Conservation (phyloP, 2,888 invertebrate species). For the Drosophila multiciliata region DNA sequence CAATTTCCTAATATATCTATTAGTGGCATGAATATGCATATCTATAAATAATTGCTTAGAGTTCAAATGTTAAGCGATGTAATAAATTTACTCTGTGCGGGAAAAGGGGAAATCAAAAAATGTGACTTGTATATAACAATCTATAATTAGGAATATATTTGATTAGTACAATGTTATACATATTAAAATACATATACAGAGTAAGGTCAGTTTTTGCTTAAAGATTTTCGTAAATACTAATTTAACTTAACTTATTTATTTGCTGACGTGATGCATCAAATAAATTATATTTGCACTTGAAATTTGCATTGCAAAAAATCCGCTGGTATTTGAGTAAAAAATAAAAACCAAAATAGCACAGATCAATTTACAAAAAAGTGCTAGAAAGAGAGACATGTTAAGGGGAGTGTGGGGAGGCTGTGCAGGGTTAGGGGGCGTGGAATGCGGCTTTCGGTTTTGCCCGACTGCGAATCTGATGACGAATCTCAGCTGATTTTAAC, state of each 20-base stretch:
- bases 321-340: slow-evolving; percentile 35
- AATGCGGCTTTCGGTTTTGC: not conserved
- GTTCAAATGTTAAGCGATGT: not conserved
- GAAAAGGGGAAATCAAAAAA: not conserved
- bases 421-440: not conserved
- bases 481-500: slow-evolving; percentile 9
- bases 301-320: slow-evolving; percentile 59
- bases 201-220: not conserved
- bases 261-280: slow-evolving; percentile 26
- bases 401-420: too few relatives aligned
- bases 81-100: slow-evolving; percentile 1
- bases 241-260: not conserved
- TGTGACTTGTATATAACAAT: not conserved
- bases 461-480: slow-evolving; percentile 9
- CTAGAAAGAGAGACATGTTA: slow-evolving; percentile 12
- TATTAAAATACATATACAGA: not conserved
- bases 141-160: not conserved
- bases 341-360: slow-evolving; percentile 46
- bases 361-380: slow-evolving; percentile 64
- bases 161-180: not conserved
- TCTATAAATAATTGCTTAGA: not conserved
- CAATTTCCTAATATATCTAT: slow-evolving; percentile 13
- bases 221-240: not conserved
- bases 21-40: slow-evolving; percentile 1
- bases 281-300: slow-evolving; percentile 55